Evolutionary conservation across 2,888 invertebrate species (phyloP).

Genomic region (Andrena fulva): DNA sequence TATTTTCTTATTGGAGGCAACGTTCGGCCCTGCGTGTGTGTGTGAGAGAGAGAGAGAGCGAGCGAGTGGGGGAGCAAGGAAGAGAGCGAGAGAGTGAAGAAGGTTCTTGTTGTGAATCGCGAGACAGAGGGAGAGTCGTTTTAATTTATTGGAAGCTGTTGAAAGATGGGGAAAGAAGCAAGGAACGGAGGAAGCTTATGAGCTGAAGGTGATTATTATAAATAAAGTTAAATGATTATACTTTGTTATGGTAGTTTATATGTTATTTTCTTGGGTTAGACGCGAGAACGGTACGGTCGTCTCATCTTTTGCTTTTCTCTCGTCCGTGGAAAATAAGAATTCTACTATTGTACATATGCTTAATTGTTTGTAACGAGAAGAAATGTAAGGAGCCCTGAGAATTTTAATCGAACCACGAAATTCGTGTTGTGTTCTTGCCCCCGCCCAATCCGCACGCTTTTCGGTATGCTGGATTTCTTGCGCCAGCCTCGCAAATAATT

Average conservation of each 20-base stretch:
- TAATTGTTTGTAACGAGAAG: slow-evolving; percentile 33
- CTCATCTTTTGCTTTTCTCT: not conserved
- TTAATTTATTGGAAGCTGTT: slow-evolving; percentile 64
- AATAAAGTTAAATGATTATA: slow-evolving; percentile 67
- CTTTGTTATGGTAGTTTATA: slow-evolving; percentile 64
- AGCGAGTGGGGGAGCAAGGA: not conserved
- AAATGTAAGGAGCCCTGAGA: slow-evolving; percentile 56
- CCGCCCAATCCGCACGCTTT: not conserved
- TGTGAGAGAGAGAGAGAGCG: not conserved
- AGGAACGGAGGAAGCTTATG: slow-evolving; percentile 52
- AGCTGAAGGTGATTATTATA: slow-evolving; percentile 65
- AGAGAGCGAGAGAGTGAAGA: slow-evolving; percentile 12
- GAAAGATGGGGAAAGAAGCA: slow-evolving; percentile 30
- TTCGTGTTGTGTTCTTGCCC: not conserved
- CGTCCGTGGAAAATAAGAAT: not conserved
- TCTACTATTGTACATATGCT: slow-evolving; percentile 28
- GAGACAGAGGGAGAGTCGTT: slow-evolving; percentile 50
- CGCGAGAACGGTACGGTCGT: not conserved
- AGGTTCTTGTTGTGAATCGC: slow-evolving; percentile 46
- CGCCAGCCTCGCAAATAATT: slow-evolving; percentile 9
- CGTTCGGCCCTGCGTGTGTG: slow-evolving; percentile 41
- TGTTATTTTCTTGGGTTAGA: slow-evolving; percentile 50
- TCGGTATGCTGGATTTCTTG: not conserved
- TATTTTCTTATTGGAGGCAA: slow-evolving; percentile 58
- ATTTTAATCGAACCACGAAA: slow-evolving; percentile 37